Evolutionary conservation across 2,888 invertebrate genomes (phyloP).

Genomic region (Andricus quercusramuli): DNA sequence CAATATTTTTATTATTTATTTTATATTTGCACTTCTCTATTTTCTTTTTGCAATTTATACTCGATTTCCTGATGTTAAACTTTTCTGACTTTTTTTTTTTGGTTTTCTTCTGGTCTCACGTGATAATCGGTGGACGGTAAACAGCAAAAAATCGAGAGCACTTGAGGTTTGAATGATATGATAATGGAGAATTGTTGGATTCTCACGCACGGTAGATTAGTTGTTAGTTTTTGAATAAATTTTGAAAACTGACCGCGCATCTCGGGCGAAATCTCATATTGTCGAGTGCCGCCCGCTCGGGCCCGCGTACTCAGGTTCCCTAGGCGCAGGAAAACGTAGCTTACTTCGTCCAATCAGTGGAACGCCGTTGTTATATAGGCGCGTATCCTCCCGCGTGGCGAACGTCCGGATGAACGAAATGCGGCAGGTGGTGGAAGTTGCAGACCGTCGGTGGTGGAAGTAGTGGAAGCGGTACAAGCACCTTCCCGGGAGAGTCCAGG

Average conservation of each 20-base stretch:
- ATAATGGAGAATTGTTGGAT: neutral
- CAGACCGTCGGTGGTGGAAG: constrained; percentile 46
- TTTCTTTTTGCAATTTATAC: neutral
- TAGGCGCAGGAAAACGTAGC: constrained; percentile 74
- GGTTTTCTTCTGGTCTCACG: neutral
- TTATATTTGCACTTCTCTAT: neutral
- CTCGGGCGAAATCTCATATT: constrained; percentile 76
- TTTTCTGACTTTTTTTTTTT: neutral
- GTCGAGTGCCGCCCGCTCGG: constrained; percentile 73
- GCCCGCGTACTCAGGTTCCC: constrained; percentile 72
- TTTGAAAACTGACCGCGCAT: constrained; percentile 75
- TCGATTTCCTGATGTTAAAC: neutral
- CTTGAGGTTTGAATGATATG: neutral
- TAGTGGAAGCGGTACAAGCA: constrained; percentile 46
- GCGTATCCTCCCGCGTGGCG: constrained; percentile 73
- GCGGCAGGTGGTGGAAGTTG: constrained; percentile 59
- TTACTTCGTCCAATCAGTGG: constrained; percentile 77
- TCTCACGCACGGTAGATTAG: neutral
- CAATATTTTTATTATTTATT: neutral
- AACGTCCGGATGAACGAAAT: constrained; percentile 58
- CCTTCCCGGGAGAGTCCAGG: constrained; percentile 44
- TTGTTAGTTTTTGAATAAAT: neutral
- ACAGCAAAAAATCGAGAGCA: neutral
- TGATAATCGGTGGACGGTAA: neutral
- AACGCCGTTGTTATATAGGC: constrained; percentile 78